These are phyloP conservation scores for Myopa tessellatipennis DNA, from an alignment of 2,888 invertebrate species.

Conservation along the genomic window DNA sequence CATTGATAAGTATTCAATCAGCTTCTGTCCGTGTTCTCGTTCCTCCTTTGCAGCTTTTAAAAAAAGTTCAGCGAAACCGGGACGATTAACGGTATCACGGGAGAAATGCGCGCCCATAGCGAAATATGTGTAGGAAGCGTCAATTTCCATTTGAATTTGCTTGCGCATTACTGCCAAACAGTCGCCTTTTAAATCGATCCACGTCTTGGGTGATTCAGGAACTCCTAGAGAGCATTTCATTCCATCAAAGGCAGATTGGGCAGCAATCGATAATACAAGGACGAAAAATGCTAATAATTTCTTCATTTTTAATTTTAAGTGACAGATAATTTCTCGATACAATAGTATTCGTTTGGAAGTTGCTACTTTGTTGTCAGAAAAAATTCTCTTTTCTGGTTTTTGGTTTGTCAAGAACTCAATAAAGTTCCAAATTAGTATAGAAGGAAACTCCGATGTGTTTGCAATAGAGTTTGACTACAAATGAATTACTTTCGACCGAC, in stretches of 20 bases:
- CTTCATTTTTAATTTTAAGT: slow-evolving; percentile 65
- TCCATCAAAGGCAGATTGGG: slow-evolving; percentile 67
- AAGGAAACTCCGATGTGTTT: too few species aligned
- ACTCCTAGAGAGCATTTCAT: slow-evolving; percentile 74
- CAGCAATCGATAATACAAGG: slow-evolving; percentile 52
- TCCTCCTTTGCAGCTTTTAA: slow-evolving; percentile 88
- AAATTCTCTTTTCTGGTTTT: too few species aligned
- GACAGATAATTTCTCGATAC: too few species aligned
- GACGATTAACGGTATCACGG: slow-evolving; percentile 80
- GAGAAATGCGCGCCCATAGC: slow-evolving; percentile 90
- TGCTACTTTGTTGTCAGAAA: too few species aligned
- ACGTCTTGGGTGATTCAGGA: slow-evolving; percentile 72
- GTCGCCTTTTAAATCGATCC: slow-evolving; percentile 76
- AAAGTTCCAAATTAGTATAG: too few species aligned
- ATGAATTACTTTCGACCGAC: too few species aligned
- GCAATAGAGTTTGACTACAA: too few species aligned
- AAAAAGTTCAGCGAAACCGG: slow-evolving; percentile 89
- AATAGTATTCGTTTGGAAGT: too few species aligned
- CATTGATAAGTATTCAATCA: slow-evolving; percentile 89
- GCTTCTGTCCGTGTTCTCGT: slow-evolving; percentile 86
- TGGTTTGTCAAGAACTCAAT: too few species aligned
- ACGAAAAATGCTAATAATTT: slow-evolving; percentile 71
- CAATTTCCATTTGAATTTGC: slow-evolving; percentile 83
- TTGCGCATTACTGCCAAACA: slow-evolving; percentile 75
- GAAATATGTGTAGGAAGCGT: slow-evolving; percentile 84